These are phyloP conservation scores for Melanocharis versteri DNA, from an alignment of 2,113 vertebrate genomes.

Conservation along the genomic window DNA sequence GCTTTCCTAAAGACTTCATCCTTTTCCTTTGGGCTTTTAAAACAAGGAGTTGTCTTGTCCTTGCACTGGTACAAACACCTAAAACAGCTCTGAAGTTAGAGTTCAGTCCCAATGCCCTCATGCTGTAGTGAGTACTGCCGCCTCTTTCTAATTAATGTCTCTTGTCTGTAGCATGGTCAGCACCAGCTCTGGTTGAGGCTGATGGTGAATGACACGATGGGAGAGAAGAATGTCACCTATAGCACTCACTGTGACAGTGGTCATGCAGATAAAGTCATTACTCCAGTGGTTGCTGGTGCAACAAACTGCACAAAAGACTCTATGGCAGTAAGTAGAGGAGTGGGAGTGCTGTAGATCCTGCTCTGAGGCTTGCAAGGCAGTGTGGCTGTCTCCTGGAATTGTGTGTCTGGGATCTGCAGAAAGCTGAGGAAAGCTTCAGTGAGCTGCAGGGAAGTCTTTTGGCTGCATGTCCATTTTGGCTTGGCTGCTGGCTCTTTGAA, in stretches of 20 bases:
- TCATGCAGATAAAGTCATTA: neutral
- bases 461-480: neutral
- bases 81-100: neutral
- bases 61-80: neutral
- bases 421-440: neutral
- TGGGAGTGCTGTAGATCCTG: accelerated
- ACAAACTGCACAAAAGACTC: slow-evolving; percentile 66
- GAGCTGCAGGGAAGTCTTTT: slow-evolving; percentile 9
- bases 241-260: slow-evolving; percentile 4
- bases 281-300: neutral
- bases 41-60: accelerated
- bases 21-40: neutral
- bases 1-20: accelerated
- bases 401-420: neutral
- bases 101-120: neutral
- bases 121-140: neutral
- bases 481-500: neutral
- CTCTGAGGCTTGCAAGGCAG: neutral
- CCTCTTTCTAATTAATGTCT: neutral
- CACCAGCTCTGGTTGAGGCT: slow-evolving; percentile 52
- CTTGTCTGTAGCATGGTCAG: slow-evolving; percentile 20
- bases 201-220: neutral
- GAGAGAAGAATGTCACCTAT: neutral
- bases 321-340: slow-evolving; percentile 70
- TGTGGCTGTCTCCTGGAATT: neutral